Evolutionary conservation across 2,113 vertebrate genomes (phyloP), one percentile per base, ranked within the genome.

Genomic region (Talpa occidentalis): DNA sequence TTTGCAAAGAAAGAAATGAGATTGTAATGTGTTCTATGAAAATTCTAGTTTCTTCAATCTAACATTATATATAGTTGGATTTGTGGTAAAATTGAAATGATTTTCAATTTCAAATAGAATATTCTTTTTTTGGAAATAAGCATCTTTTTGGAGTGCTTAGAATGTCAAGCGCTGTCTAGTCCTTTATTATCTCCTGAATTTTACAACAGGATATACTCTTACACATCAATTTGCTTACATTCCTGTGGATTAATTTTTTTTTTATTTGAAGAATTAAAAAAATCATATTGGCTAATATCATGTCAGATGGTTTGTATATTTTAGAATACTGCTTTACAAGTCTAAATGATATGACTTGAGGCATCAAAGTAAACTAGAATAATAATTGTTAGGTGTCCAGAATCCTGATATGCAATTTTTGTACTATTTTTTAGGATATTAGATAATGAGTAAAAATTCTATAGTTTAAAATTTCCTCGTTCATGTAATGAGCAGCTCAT

Each of bases 21-120:
- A 6, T 70, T 76, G 4, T 54, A 64, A 70, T 32, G 19, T 83
- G 16, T 62, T 84, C 14, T 47, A 19, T 74, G 21, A 88, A 94
- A 92, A 88, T 64, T 79, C 28, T 66, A 30, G 6, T 64, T 76
- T 88, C 11, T 16, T 69, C 56, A 66, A 60, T 74, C 6, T 84
- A 83, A 72, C 11, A 74, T 83, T 52, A 44, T 32, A 69, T 49
- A 49, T 49, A 49, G 44, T 56, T 88, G 17, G 8, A 76, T 76
- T 88, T 84, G 12, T 94, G 49, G 16, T 40, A 90, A 92, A 93
- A 94, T 67, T 84, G 8, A 84, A 89, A 76, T 86, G 12, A 62
- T 91, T 70, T 95, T 59, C 28, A 88, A 5, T 70, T 88, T 74
- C 72, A 2, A 81, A 76, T 74, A 6, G 32, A 90, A 49, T 93